Evolutionary conservation across 1,140 invertebrate genomes (phyloP).

Genomic region (Hesperophylax magnus): DNA sequence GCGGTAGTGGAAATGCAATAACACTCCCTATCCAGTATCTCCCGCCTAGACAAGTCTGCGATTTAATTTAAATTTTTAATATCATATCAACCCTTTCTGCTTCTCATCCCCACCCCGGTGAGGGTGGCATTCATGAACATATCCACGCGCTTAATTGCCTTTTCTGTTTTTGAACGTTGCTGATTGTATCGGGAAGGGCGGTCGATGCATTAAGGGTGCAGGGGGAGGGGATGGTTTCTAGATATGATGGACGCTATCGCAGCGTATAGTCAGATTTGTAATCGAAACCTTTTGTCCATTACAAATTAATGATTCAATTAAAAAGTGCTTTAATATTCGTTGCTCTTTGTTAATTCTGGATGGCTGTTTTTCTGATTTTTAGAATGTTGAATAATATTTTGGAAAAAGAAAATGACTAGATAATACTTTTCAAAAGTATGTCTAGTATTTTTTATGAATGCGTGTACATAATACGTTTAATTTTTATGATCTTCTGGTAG

Average conservation of each 20-base stretch:
- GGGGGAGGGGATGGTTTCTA: not conserved
- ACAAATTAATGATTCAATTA: slow-evolving; percentile 19
- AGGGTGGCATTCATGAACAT: slow-evolving; percentile 51
- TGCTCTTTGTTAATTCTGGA: not conserved
- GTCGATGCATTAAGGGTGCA: slow-evolving; percentile 14
- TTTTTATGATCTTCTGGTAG: too few relatives aligned
- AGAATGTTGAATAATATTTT: too few relatives aligned
- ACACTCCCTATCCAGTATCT: not conserved
- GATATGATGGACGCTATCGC: slow-evolving; percentile 30
- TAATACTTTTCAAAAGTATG: too few relatives aligned
- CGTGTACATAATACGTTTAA: too few relatives aligned
- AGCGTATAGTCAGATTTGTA: slow-evolving; percentile 15
- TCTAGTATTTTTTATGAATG: too few relatives aligned
- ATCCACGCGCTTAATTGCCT: slow-evolving; percentile 56
- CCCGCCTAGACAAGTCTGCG: slow-evolving; percentile 25
- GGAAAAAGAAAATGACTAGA: too few relatives aligned
- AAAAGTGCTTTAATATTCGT: not conserved
- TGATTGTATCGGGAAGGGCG: slow-evolving; percentile 53
- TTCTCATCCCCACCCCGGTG: slow-evolving; percentile 26
- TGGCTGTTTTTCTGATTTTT: not conserved
- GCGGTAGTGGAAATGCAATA: slow-evolving; percentile 28
- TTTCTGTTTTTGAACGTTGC: slow-evolving; percentile 57
- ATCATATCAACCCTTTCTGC: slow-evolving; percentile 38
- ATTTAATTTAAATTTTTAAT: slow-evolving; percentile 52
- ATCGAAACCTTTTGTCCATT: slow-evolving; percentile 10